Evolutionary conservation across 2,888 invertebrate genomes (phyloP).

Genomic region (Bembecia ichneumoniformis): DNA sequence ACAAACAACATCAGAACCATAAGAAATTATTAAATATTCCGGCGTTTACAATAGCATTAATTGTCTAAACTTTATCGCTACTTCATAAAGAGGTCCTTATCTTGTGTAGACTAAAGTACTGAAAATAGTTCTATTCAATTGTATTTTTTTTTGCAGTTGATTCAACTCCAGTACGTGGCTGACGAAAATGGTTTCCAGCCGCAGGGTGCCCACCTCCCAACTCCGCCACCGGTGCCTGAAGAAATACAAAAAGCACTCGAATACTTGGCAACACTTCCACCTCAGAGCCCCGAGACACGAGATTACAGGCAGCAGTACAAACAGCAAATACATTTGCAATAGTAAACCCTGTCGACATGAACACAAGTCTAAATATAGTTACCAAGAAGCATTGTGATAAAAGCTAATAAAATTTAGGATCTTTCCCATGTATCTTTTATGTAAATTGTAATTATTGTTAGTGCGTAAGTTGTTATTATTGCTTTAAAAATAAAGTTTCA

Average conservation of each 20-base stretch:
- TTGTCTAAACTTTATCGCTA: too few relatives aligned
- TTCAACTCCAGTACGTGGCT: constrained; percentile 76
- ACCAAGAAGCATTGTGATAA: not conserved
- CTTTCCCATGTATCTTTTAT: not conserved
- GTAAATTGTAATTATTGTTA: not conserved
- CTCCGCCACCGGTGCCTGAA: constrained; percentile 78
- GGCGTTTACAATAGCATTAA: too few relatives aligned
- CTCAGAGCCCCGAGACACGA: constrained; percentile 38
- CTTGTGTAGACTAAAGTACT: too few relatives aligned
- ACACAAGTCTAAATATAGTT: not conserved
- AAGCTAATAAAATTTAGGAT: not conserved
- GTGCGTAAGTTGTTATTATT: not conserved
- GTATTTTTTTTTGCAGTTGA: constrained; percentile 40
- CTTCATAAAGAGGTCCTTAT: too few relatives aligned
- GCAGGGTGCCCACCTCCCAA: constrained; percentile 74
- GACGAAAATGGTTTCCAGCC: constrained; percentile 83
- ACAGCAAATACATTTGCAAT: not conserved
- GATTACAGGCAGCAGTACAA: constrained; percentile 19
- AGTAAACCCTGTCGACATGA: not conserved
- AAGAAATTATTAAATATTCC: too few relatives aligned
- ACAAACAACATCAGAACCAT: too few relatives aligned
- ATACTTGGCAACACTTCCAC: constrained; percentile 76
- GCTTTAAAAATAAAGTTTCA: not conserved
- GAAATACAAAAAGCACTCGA: constrained; percentile 77
- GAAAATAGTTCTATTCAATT: too few relatives aligned